A percentile compares a stretch with the other conserved stretches of the same genome.
phyloP scores from a whole-genome alignment of 2,797 vertebrate genomes.

The Aldrovandia affinis region DNA sequence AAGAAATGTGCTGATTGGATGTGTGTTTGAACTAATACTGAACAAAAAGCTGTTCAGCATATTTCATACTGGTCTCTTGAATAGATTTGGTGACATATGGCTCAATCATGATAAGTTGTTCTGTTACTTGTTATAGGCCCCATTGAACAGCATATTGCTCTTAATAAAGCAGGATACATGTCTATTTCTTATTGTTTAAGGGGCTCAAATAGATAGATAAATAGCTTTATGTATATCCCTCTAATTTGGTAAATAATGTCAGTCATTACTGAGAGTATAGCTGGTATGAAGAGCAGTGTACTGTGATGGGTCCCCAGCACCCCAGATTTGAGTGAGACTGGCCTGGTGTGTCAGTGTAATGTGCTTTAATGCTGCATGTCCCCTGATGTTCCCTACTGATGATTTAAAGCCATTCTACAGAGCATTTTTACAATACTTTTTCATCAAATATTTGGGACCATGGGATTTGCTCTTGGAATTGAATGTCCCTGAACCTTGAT shows the following conservation, averaged over 20 bases:
- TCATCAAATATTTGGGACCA: neutral
- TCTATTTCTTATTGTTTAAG: neutral
- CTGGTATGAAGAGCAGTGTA: neutral
- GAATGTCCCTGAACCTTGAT: neutral
- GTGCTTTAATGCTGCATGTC: neutral
- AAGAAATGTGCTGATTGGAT: neutral
- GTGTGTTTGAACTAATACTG: neutral
- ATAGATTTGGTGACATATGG: neutral
- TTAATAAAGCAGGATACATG: too few species aligned
- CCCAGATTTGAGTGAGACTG: neutral
- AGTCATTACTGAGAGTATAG: neutral
- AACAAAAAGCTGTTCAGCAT: neutral
- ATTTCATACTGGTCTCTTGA: neutral
- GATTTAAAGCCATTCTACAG: neutral
- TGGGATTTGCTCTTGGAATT: conserved; percentile 15
- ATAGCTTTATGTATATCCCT: too few species aligned
- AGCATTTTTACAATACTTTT: neutral
- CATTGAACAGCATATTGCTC: neutral
- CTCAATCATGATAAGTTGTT: neutral
- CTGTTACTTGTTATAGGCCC: neutral
- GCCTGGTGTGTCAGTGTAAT: neutral
- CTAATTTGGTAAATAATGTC: neutral
- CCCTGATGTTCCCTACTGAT: neutral
- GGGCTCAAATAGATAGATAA: neutral
- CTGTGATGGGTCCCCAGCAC: neutral